phyloP scores from a whole-genome alignment of 2,113 vertebrate genomes.

The Atlantisia rogersi region DNA sequence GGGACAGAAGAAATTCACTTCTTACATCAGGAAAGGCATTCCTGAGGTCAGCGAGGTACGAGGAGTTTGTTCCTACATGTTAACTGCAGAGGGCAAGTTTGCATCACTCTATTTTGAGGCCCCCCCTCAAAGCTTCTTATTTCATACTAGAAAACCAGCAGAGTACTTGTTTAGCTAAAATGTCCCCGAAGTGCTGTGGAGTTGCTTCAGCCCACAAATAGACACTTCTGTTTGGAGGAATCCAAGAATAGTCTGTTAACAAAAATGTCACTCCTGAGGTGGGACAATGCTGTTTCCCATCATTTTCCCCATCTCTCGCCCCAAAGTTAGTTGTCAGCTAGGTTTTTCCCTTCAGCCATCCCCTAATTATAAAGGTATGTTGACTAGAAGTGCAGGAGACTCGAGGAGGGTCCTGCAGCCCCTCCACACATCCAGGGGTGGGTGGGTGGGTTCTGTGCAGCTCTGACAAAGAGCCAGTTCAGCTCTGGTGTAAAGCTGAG shows the following conservation, averaged over 20 bases:
- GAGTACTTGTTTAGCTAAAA: neutral
- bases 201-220: neutral
- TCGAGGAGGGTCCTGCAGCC: neutral
- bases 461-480: neutral
- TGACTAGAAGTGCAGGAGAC: neutral
- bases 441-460: fast-evolving
- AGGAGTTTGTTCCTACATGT: neutral
- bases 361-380: neutral
- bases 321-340: neutral
- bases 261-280: neutral
- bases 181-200: neutral
- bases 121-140: neutral
- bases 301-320: neutral
- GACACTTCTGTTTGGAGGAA: neutral
- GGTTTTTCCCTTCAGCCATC: neutral
- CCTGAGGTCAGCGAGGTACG: neutral
- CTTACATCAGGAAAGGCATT: neutral
- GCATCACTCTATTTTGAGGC: neutral
- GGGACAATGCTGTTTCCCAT: neutral
- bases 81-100: slow-evolving; percentile 9
- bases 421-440: fast-evolving
- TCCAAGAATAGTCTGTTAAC: neutral
- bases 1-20: fast-evolving
- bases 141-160: neutral
- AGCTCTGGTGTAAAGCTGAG: neutral